Evolutionary conservation across 1,140 invertebrate species (phyloP).

Genomic region (Scaptomyza montana): DNA sequence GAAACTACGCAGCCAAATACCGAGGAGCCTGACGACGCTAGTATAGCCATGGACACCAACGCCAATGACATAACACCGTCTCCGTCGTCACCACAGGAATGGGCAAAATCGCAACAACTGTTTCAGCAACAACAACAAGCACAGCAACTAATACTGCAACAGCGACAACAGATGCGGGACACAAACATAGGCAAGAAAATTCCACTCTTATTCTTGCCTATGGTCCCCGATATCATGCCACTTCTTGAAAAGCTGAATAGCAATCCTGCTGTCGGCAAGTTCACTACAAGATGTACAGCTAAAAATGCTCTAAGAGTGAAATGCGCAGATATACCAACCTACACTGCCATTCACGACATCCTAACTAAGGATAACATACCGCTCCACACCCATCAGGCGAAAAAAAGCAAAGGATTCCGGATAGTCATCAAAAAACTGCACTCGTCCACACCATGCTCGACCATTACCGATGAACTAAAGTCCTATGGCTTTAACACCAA

Average conservation of each 20-base stretch:
- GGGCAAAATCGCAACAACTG: background rate
- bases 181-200: background rate
- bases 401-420: no score
- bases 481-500: no score
- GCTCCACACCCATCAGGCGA: no score
- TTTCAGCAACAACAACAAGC: background rate
- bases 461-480: no score
- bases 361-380: no score
- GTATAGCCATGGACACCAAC: background rate
- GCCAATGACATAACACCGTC: background rate
- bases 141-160: background rate
- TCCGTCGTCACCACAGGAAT: background rate
- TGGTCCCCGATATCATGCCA: background rate
- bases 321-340: background rate
- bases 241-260: background rate
- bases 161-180: no score
- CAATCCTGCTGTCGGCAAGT: background rate
- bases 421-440: no score
- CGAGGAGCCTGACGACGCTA: no score
- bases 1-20: no score
- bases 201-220: background rate
- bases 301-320: background rate
- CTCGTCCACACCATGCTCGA: no score
- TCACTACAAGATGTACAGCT: background rate
- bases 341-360: background rate